These are phyloP conservation scores for Hemiscyllium ocellatum DNA, from an alignment of 2,113 vertebrate species.

Conservation along the genomic window DNA sequence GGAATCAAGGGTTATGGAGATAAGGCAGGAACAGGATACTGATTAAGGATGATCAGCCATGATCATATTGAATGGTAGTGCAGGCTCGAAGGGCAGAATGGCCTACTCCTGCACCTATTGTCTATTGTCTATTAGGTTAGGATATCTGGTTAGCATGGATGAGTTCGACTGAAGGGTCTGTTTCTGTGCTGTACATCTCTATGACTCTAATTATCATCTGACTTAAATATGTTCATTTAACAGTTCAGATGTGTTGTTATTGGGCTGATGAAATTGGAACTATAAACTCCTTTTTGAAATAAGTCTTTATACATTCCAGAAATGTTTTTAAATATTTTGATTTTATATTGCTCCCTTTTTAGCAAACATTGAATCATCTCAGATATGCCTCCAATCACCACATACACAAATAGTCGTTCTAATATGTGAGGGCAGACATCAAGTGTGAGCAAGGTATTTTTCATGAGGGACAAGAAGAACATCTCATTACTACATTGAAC, in stretches of 20 bases:
- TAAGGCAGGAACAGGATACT: too few species aligned
- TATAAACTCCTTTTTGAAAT: not conserved
- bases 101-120: too few species aligned
- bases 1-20: too few species aligned
- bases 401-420: not conserved
- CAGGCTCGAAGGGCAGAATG: too few species aligned
- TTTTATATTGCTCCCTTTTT: not conserved
- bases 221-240: not conserved
- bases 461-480: not conserved
- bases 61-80: too few species aligned
- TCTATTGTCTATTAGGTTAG: too few species aligned
- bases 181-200: too few species aligned
- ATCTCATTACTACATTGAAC: not conserved
- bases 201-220: not conserved
- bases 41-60: too few species aligned
- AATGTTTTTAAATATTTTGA: not conserved
- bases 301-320: not conserved
- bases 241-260: not conserved
- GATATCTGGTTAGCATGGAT: too few species aligned
- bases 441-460: not conserved
- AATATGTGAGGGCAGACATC: not conserved
- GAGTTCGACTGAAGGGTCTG: too few species aligned
- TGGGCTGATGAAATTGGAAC: not conserved
- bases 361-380: not conserved
- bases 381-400: not conserved